Base-by-base conservation (phyloP, 1,140 invertebrate genomes). In the Doryteuthis pealeii region DNA sequence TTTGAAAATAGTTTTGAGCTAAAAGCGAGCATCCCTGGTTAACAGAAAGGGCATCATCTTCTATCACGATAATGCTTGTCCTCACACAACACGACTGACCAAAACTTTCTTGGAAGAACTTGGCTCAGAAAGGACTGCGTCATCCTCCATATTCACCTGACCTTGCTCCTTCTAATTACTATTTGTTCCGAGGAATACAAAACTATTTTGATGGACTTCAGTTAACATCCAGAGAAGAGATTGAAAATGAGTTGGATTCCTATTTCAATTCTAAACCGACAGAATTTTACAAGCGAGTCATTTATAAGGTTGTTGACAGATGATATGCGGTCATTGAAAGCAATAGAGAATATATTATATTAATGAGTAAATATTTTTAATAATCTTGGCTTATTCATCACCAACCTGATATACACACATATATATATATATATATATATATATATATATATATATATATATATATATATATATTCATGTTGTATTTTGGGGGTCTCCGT, bases 391-490 rank as follows among this genome's bases (percentile, higher is more conserved):
- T 49, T 49, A 49, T 49, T 49, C 45, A 49, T 49, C 18, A 49
- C 45, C 45, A 49, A 49, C 45, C 45, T 49, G 45, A 49, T 49
- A 49, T 49, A 49, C 18, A n/a, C n/a, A 49, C 18, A 49, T 49
- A 49, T 49, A 49, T 49, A 18, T 49, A 49, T 49, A 49, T 49
- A 49, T 49, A 49, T 49, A 49, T 49, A 49, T 49, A 49, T 49
- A 49, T 49, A n/a, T n/a, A n/a, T n/a, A n/a, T n/a, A n/a, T n/a
- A n/a, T n/a, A n/a, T n/a, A n/a, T n/a, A n/a, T n/a, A n/a, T n/a
- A n/a, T n/a, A n/a, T n/a, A n/a, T n/a, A n/a, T n/a, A n/a, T n/a
- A n/a, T n/a, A n/a, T n/a, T n/a, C n/a, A n/a, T n/a, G n/a, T n/a
- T n/a, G n/a, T n/a, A n/a, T n/a, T n/a, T n/a, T n/a, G n/a, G n/a